Percentiles rank a stretch among this genome's conserved stretches.
phyloP scores from a whole-genome alignment of 2,113 vertebrate genomes.

The Beaufortia kweichowensis region DNA sequence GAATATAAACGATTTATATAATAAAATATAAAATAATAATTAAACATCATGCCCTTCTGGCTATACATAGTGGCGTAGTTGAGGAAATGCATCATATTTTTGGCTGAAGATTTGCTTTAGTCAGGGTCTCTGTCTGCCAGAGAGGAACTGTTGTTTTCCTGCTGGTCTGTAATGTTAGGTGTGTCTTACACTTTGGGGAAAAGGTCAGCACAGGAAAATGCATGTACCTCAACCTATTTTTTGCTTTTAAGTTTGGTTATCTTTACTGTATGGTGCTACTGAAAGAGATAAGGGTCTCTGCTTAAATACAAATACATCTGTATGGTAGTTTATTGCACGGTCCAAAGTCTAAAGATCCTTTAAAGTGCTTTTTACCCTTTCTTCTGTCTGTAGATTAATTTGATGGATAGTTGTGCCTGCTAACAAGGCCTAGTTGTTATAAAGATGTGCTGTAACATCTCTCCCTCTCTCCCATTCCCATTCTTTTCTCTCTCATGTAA shows the following conservation, averaged over 20 bases:
- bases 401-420: not conserved
- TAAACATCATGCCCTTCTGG: not conserved
- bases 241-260: slow-evolving; percentile 9
- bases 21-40: no score
- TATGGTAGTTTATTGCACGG: not conserved
- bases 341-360: slow-evolving; percentile 36
- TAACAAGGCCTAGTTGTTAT: slow-evolving; percentile 18
- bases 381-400: not conserved
- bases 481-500: slow-evolving; percentile 13
- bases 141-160: slow-evolving; percentile 36
- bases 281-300: slow-evolving; percentile 10
- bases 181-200: slow-evolving; percentile 13
- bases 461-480: not conserved
- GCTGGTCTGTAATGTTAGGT: slow-evolving; percentile 33
- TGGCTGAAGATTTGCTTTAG: not conserved
- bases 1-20: not conserved
- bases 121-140: slow-evolving; percentile 12
- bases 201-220: slow-evolving; percentile 16
- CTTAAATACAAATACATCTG: slow-evolving; percentile 6
- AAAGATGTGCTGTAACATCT: slow-evolving; percentile 12
- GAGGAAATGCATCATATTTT: slow-evolving; percentile 23
- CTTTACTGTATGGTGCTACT: slow-evolving; percentile 5
- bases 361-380: not conserved
- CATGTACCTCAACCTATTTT: not conserved
- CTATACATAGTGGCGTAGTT: not conserved